These are phyloP conservation scores for Melanotaenia maccullochi DNA, from an alignment of 2,797 vertebrate genomes.

Conservation along the genomic window DNA sequence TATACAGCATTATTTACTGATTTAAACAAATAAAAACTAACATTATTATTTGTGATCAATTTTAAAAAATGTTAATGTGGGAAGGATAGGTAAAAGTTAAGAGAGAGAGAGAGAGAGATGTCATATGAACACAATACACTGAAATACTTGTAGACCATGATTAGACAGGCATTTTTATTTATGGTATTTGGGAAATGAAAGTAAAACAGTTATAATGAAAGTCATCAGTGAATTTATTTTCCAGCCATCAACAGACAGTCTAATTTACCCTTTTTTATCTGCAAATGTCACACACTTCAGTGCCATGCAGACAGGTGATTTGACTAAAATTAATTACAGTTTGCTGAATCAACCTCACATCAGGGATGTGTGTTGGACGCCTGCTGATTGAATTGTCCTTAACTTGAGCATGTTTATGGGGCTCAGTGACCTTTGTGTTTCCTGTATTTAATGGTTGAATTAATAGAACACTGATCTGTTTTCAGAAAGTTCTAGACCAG, in stretches of 20 bases:
- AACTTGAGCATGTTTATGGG: conserved; percentile 10
- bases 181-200: neutral
- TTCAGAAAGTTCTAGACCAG: neutral
- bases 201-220: neutral
- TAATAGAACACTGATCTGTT: neutral
- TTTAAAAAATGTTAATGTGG: too few relatives aligned
- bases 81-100: too few relatives aligned
- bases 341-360: conserved; percentile 11
- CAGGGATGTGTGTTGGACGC: neutral
- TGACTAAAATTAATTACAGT: conserved; percentile 10
- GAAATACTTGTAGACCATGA: too few relatives aligned
- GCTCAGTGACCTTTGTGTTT: neutral
- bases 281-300: conserved; percentile 7
- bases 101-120: too few relatives aligned
- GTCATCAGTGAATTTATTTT: conserved; percentile 6
- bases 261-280: conserved; percentile 12
- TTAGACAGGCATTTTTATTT: too few relatives aligned
- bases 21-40: too few relatives aligned
- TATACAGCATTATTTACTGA: too few relatives aligned
- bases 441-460: conserved; percentile 5
- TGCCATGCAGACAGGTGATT: neutral
- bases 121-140: too few relatives aligned
- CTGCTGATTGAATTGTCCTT: conserved; percentile 31
- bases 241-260: conserved; percentile 2
- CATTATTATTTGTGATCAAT: too few relatives aligned